A percentile compares a stretch with the other conserved stretches of the same genome.
These are phyloP conservation scores for Ptychobarbus kaznakovi DNA, from an alignment of 2,797 vertebrate genomes.

Conservation along the genomic window DNA sequence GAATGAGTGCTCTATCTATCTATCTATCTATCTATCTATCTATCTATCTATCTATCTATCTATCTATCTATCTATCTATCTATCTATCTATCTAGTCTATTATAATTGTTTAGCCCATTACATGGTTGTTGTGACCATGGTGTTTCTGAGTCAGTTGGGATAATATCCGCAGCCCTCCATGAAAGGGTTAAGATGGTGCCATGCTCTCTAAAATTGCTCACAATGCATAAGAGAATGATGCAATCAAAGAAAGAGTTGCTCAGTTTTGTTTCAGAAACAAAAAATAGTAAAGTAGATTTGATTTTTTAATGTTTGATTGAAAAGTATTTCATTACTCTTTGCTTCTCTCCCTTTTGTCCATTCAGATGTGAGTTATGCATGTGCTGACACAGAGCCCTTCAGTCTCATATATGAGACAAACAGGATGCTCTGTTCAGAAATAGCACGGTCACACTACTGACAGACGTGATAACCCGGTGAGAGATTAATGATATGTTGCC, in stretches of 20 bases:
- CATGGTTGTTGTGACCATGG: not conserved
- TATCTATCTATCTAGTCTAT: not conserved
- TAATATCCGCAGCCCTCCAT: too few relatives aligned
- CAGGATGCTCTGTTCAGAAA: constrained; percentile 24
- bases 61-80: not conserved
- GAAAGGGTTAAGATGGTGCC: not conserved
- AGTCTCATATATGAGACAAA: constrained; percentile 29
- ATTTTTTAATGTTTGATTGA: not conserved
- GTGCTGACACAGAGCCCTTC: constrained; percentile 22
- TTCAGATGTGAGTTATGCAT: constrained; percentile 20
- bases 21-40: not conserved
- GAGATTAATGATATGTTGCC: not conserved
- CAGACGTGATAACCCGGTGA: not conserved
- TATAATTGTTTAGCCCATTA: not conserved
- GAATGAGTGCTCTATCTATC: not conserved
- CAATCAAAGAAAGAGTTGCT: not conserved
- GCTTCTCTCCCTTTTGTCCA: not conserved
- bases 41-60: not conserved
- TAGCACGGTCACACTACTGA: constrained; percentile 22
- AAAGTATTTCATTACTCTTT: not conserved
- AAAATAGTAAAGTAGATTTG: not conserved
- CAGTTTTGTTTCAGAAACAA: not conserved
- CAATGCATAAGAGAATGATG: not conserved
- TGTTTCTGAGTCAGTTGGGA: not conserved
- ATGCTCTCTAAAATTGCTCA: not conserved